These are phyloP conservation scores for Eledona agricola DNA, from an alignment of 2,888 invertebrate genomes.

Conservation along the genomic window DNA sequence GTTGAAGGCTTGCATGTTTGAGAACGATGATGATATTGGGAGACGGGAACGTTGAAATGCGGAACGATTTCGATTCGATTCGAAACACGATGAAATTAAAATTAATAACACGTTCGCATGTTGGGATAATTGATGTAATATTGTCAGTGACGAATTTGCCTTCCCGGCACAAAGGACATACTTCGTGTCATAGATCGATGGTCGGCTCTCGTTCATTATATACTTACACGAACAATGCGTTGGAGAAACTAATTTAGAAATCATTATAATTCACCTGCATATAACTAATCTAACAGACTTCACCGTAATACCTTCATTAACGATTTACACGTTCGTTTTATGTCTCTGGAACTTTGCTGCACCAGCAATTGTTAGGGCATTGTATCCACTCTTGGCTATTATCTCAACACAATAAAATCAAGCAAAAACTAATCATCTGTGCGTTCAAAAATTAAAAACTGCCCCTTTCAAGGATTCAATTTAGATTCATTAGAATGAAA, in stretches of 20 bases:
- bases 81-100: constrained; percentile 29
- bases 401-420: too few species aligned
- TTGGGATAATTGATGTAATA: constrained; percentile 26
- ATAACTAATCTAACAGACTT: too few species aligned
- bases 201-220: constrained; percentile 21
- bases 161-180: constrained; percentile 21
- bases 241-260: constrained; percentile 11
- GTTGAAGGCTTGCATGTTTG: constrained; percentile 26
- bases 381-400: too few species aligned
- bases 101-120: constrained; percentile 37
- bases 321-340: too few species aligned
- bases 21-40: constrained; percentile 25
- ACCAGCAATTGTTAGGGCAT: too few species aligned
- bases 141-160: constrained; percentile 28
- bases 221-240: constrained; percentile 24
- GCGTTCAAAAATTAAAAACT: too few species aligned
- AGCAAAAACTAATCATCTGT: too few species aligned
- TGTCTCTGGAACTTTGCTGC: too few species aligned
- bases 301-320: too few species aligned
- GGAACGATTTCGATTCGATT: constrained; percentile 29
- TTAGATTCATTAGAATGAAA: too few species aligned
- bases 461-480: too few species aligned
- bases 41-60: constrained; percentile 23
- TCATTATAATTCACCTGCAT: too few species aligned
- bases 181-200: constrained; percentile 28